A percentile compares a stretch with the other conserved stretches of the same genome.
Conservation (phyloP, 2,888 invertebrate species). For the Actias luna region DNA sequence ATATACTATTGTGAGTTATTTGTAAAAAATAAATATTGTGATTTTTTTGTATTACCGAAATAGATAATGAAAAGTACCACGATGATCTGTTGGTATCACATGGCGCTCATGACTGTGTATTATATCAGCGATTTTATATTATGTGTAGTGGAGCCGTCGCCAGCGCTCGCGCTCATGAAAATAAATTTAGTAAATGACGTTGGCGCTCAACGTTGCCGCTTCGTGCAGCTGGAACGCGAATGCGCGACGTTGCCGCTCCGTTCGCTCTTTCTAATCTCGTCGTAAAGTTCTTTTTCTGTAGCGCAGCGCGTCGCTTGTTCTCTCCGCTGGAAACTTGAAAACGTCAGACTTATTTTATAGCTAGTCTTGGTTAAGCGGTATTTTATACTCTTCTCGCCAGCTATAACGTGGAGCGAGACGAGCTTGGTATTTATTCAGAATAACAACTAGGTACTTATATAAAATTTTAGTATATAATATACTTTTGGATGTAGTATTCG, state of each 20-base stretch:
- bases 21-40: slow-evolving; percentile 19
- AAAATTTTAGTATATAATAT: slow-evolving; percentile 46
- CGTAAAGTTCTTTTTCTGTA: slow-evolving; percentile 83
- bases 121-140: slow-evolving; percentile 18
- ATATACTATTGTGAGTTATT: too few relatives aligned
- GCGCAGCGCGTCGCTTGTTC: slow-evolving; percentile 77
- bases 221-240: slow-evolving; percentile 74
- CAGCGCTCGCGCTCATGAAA: slow-evolving; percentile 79
- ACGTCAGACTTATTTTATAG: slow-evolving; percentile 79
- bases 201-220: slow-evolving; percentile 74
- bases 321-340: slow-evolving; percentile 77
- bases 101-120: slow-evolving; percentile 49
- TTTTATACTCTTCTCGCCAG: slow-evolving; percentile 71
- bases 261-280: slow-evolving; percentile 81
- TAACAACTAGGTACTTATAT: slow-evolving; percentile 55
- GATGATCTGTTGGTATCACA: slow-evolving; percentile 60
- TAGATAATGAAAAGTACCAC: slow-evolving; percentile 63
- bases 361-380: slow-evolving; percentile 68
- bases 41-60: slow-evolving; percentile 42
- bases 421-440: slow-evolving; percentile 67
- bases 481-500: slow-evolving; percentile 40
- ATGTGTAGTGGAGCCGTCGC: slow-evolving; percentile 69
- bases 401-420: slow-evolving; percentile 45
- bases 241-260: slow-evolving; percentile 77
- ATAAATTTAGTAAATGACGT: slow-evolving; percentile 82